These are phyloP conservation scores for Pentalonia nigronervosa DNA, from an alignment of 1,140 invertebrate species.

Conservation along the genomic window DNA sequence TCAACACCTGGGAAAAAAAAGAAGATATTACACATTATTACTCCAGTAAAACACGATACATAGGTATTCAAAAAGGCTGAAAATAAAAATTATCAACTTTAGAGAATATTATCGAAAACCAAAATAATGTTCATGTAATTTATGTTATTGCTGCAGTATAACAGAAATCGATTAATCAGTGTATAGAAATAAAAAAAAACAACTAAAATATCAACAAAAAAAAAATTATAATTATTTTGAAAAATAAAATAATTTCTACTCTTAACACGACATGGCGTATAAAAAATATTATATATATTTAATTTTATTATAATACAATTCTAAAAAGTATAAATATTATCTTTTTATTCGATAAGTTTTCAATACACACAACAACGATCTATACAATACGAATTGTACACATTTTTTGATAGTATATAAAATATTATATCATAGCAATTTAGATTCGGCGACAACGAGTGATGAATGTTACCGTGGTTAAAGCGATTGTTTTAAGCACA, in stretches of 20 bases:
- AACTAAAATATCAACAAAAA: too few species aligned
- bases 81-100: background rate
- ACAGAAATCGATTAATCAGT: background rate
- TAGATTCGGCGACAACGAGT: background rate
- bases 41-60: background rate
- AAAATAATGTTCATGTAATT: background rate
- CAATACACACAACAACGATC: background rate
- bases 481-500: background rate
- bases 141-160: background rate
- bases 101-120: background rate
- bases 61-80: background rate
- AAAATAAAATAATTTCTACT: too few species aligned
- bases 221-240: too few species aligned
- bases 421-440: background rate
- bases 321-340: too few species aligned
- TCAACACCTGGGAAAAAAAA: constrained; percentile 79
- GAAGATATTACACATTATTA: too few species aligned
- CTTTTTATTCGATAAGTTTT: background rate
- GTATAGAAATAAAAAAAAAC: background rate
- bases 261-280: too few species aligned
- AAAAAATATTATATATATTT: too few species aligned
- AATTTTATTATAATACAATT: too few species aligned
- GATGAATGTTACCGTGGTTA: background rate
- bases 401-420: background rate
- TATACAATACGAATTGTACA: background rate